phyloP scores from a whole-genome alignment of 2,797 vertebrate genomes.

The Allobates femoralis region DNA sequence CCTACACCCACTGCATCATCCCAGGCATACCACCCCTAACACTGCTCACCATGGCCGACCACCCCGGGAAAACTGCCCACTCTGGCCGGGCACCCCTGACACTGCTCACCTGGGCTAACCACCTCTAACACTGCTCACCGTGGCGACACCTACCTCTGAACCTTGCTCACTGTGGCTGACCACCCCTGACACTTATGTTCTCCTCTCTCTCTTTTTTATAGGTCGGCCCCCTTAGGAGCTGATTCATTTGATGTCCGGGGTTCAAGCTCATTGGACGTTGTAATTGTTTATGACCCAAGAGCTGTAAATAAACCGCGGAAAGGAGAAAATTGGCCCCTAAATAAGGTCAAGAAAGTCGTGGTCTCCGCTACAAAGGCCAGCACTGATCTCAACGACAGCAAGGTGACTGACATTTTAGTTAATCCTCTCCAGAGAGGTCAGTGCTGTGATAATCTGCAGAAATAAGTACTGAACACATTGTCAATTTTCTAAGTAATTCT shows the following conservation, averaged over 20 bases:
- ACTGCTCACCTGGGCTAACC: background rate
- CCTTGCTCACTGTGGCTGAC: background rate
- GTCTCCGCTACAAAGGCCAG: constrained; percentile 60
- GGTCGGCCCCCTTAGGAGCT: constrained; percentile 51
- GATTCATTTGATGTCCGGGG: constrained; percentile 63
- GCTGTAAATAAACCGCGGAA: constrained; percentile 58
- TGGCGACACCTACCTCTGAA: background rate
- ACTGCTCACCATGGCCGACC: background rate
- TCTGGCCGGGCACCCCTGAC: background rate
- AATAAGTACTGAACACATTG: no score
- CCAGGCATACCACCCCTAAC: background rate
- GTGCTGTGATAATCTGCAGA: background rate
- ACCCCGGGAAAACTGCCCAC: background rate
- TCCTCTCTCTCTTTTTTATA: constrained; percentile 21
- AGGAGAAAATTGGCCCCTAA: constrained; percentile 64
- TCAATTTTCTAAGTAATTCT: no score
- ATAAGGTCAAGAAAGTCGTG: background rate
- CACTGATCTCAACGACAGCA: constrained; percentile 55
- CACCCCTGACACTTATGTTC: background rate
- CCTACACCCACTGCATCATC: background rate
- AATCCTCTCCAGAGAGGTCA: no score
- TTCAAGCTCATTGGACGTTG: constrained; percentile 45
- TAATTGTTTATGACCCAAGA: constrained; percentile 44
- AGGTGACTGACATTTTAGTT: constrained; percentile 64
- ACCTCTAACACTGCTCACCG: background rate